Percentiles rank a stretch among this genome's conserved stretches.
phyloP scores from a whole-genome alignment of 2,888 invertebrate genomes.

The Agrochola circellaris region DNA sequence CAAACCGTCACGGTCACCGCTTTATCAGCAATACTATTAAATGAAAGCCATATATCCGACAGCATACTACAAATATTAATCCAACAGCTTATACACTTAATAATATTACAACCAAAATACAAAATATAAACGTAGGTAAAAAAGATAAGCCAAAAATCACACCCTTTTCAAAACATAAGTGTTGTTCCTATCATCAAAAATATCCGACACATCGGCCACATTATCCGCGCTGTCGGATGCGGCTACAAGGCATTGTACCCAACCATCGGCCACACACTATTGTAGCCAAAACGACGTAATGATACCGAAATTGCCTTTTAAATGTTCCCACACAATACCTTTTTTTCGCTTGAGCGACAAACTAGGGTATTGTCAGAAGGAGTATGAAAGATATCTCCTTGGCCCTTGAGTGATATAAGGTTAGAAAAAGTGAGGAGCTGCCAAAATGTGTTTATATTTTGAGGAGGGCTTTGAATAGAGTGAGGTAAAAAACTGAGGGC shows the following conservation, averaged over 20 bases:
- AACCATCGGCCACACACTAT: slow-evolving; percentile 51
- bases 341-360: slow-evolving; percentile 53
- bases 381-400: slow-evolving; percentile 34
- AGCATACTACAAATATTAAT: not conserved
- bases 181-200: slow-evolving; percentile 53
- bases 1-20: not conserved
- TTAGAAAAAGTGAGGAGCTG: slow-evolving; percentile 31
- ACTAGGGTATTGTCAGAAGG: slow-evolving; percentile 52
- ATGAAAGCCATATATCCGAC: not conserved
- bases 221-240: slow-evolving; percentile 59
- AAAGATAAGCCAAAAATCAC: slow-evolving; percentile 40
- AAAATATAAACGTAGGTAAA: slow-evolving; percentile 4
- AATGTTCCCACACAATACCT: slow-evolving; percentile 54
- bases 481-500: slow-evolving; percentile 9
- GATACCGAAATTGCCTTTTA: slow-evolving; percentile 63
- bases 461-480: slow-evolving; percentile 25
- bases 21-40: slow-evolving; percentile 24
- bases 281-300: slow-evolving; percentile 59
- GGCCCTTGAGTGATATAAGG: slow-evolving; percentile 36
- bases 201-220: slow-evolving; percentile 50
- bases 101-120: not conserved
- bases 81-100: not conserved
- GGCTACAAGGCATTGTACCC: slow-evolving; percentile 52
- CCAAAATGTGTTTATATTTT: slow-evolving; percentile 44
- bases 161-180: slow-evolving; percentile 46